Evolutionary conservation across 2,888 invertebrate species (phyloP).

Genomic region (Metellina segmentata): DNA sequence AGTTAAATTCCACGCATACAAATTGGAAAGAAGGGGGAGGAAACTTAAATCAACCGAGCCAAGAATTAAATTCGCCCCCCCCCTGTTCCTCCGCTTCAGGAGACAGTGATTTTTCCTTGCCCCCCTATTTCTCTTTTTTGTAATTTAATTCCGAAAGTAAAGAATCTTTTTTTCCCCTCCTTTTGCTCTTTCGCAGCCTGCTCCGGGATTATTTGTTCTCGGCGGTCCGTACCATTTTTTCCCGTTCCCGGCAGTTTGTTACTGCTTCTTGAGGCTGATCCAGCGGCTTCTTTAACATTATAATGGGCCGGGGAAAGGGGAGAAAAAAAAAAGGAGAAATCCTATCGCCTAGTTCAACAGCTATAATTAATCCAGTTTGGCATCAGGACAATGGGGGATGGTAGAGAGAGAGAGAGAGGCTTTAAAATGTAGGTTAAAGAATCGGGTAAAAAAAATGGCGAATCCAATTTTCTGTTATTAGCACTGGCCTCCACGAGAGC

Average conservation of each 20-base stretch:
- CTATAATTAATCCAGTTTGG: conserved; percentile 62
- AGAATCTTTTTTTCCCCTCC: conserved; percentile 17
- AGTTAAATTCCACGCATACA: conserved; percentile 63
- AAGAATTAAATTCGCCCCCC: conserved; percentile 39
- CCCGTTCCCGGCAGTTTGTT: not conserved
- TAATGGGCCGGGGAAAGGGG: conserved; percentile 1
- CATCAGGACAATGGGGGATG: not conserved
- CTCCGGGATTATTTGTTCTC: not conserved
- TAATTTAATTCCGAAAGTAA: conserved; percentile 64
- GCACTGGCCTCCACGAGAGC: not conserved
- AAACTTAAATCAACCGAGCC: conserved; percentile 9
- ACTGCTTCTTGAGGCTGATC: conserved; percentile 5
- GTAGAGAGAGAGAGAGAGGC: not conserved
- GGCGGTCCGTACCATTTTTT: not conserved
- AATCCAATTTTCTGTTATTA: conserved; percentile 48
- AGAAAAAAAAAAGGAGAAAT: conserved; percentile 32
- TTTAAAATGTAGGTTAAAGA: not conserved
- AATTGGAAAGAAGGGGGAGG: conserved; percentile 25
- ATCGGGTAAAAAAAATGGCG: not conserved
- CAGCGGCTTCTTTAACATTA: conserved; percentile 33
- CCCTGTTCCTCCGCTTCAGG: not conserved
- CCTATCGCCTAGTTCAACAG: conserved; percentile 35
- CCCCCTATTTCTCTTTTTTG: conserved; percentile 9
- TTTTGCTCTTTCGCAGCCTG: not conserved
- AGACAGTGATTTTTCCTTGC: conserved; percentile 46